Base-by-base conservation (phyloP, 2,113 vertebrate species). In the Candoia aspera region DNA sequence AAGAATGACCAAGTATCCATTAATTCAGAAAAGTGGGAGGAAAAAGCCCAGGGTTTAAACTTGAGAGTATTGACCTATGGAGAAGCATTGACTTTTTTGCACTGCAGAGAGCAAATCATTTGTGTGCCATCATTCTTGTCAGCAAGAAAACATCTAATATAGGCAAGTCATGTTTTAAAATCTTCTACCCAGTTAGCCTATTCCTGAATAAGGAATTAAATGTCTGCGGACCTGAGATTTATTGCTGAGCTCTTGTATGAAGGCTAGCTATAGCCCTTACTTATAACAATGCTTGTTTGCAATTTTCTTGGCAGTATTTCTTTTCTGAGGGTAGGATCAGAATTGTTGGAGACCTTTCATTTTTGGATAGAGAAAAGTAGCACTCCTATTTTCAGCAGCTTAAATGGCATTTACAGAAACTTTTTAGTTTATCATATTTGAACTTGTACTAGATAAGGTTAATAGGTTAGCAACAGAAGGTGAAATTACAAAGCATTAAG, bases 401-500 rank as follows among this genome's bases (percentile, higher is more conserved):
- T 95, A 94, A 92, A 90, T 95, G 94, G 92, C 92, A 95, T 97
- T 97, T 96, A 95, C 93, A 95, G 94, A 94, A 97, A 98, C 95
- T 97, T 98, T 97, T 97, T 97, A 96, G 96, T 97, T 95, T 97
- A 97, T 95, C 97, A 94, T 97, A 96, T 97, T 96, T 98, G 96
- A 97, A 97, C 97, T 98, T 96, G 96, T 97, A 97, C 97, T 97
- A 97, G 97, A 97, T 97, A 97, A 96, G 97, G 98, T 97, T 98
- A 97, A 97, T 97, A 98, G 97, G 97, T 97, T 97, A 97, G 97
- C 98, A 79, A 98, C 98, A 98, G 96, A 96, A 96, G 98, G 98
- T 98, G 97, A 97, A 95, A 96, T 97, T 97, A 97, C 97, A 97
- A 98, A 98, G 97, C 97, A 97, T 97, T 98, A 97, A 97, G 97